phyloP scores from a whole-genome alignment of 2,113 vertebrate genomes.

The Meles meles region DNA sequence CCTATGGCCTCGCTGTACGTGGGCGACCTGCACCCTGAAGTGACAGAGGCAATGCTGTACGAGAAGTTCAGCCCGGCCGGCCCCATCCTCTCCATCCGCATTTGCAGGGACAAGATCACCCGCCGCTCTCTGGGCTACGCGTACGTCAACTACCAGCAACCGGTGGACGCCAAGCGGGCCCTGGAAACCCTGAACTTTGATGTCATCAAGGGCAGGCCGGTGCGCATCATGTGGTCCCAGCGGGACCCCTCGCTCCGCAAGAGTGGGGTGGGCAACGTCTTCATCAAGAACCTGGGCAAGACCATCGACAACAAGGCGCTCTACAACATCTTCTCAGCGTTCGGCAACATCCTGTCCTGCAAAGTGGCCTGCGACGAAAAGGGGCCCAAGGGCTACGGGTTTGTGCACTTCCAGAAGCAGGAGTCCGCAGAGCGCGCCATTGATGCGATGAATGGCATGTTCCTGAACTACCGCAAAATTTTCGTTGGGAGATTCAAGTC shows the following conservation, averaged over 20 bases:
- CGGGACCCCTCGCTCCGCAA: constrained; percentile 72
- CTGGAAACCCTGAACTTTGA: constrained; percentile 76
- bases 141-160: constrained; percentile 75
- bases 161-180: constrained; percentile 71
- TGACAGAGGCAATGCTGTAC: constrained; percentile 73
- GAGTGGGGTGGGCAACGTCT: constrained; percentile 74
- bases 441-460: constrained; percentile 74
- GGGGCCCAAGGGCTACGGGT: constrained; percentile 75
- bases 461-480: constrained; percentile 76
- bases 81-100: constrained; percentile 72
- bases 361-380: constrained; percentile 75
- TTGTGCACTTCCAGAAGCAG: constrained; percentile 76
- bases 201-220: constrained; percentile 69
- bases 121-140: constrained; percentile 72
- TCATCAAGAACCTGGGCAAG: constrained; percentile 78
- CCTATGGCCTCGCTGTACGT: constrained; percentile 73
- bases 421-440: constrained; percentile 71
- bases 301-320: constrained; percentile 76
- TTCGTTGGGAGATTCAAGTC: constrained; percentile 75
- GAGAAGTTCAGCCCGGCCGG: constrained; percentile 74
- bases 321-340: constrained; percentile 74
- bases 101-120: constrained; percentile 74
- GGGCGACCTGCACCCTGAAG: constrained; percentile 74
- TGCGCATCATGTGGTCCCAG: constrained; percentile 78
- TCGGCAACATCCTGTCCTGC: constrained; percentile 75